These are phyloP conservation scores for Acleris cristana DNA, from an alignment of 2,888 invertebrate species.

Conservation along the genomic window DNA sequence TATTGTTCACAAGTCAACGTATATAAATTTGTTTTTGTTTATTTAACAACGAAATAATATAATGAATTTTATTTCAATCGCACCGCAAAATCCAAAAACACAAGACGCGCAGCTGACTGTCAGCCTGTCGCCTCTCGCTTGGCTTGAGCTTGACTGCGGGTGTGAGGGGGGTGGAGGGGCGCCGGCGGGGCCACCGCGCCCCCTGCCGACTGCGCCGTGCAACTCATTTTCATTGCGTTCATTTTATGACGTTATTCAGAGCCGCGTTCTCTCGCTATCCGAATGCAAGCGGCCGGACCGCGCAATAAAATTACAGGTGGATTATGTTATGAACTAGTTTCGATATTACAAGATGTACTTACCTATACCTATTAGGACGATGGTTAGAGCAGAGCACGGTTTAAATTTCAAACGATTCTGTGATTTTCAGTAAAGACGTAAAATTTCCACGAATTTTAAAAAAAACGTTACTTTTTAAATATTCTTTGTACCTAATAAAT, in stretches of 20 bases:
- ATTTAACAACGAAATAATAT: slow-evolving; percentile 61
- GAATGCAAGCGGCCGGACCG: slow-evolving; percentile 40
- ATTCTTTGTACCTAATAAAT: too few species aligned
- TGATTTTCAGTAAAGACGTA: not conserved
- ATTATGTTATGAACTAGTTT: slow-evolving; percentile 28
- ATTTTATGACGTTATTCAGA: slow-evolving; percentile 68
- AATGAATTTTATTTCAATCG: slow-evolving; percentile 78
- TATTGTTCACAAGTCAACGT: slow-evolving; percentile 62
- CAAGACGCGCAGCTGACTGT: slow-evolving; percentile 79
- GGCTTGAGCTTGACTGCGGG: slow-evolving; percentile 56
- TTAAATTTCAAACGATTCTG: too few species aligned
- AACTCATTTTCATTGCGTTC: slow-evolving; percentile 73
- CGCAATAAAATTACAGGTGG: slow-evolving; percentile 43
- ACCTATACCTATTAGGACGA: not conserved
- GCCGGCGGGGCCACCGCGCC: slow-evolving; percentile 43
- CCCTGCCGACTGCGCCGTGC: slow-evolving; percentile 61
- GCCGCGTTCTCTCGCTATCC: slow-evolving; percentile 48
- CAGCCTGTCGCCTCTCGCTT: slow-evolving; percentile 72
- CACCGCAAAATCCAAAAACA: slow-evolving; percentile 79
- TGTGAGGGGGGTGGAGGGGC: slow-evolving; percentile 62
- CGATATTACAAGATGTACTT: too few species aligned
- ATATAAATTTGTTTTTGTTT: slow-evolving; percentile 62
- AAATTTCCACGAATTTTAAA: not conserved
- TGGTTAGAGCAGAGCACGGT: too few species aligned
- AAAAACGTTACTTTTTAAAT: not conserved